Evolutionary conservation across 1,140 invertebrate species (phyloP).

Genomic region (Ips nitidus): DNA sequence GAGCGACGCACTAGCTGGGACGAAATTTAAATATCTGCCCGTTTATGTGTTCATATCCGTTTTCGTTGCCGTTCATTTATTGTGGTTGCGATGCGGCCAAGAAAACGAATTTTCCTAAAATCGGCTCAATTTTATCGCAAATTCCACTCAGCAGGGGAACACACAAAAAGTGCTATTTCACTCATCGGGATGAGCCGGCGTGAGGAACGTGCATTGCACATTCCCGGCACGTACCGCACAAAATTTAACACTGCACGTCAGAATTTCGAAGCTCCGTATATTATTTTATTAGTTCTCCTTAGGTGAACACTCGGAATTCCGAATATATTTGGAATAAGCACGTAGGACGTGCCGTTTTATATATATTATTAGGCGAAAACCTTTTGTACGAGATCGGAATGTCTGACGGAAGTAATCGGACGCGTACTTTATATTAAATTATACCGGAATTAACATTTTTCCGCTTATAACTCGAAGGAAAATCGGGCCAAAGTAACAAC

Average conservation of each 20-base stretch:
- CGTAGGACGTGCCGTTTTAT: constrained; percentile 15
- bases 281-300: constrained; percentile 20
- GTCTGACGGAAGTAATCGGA: constrained; percentile 15
- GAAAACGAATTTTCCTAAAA: constrained; percentile 26
- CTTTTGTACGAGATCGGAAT: constrained; percentile 22
- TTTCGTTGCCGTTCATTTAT: constrained; percentile 36
- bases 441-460: neutral
- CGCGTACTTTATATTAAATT: constrained; percentile 2
- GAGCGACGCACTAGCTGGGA: constrained; percentile 31
- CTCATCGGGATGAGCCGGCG: constrained; percentile 11
- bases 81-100: constrained; percentile 24
- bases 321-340: constrained; percentile 22
- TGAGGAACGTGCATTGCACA: neutral
- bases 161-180: constrained; percentile 3
- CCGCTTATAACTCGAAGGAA: too few species aligned
- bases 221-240: constrained; percentile 9
- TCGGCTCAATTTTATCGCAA: constrained; percentile 24
- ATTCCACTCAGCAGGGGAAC: neutral
- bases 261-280: constrained; percentile 16
- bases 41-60: constrained; percentile 38
- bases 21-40: constrained; percentile 36
- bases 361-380: constrained; percentile 18
- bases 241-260: constrained; percentile 17
- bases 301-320: constrained; percentile 19
- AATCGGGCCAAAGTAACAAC: too few species aligned